Evolutionary conservation across 2,888 invertebrate genomes (phyloP).

Genomic region (Drosophila merina): DNA sequence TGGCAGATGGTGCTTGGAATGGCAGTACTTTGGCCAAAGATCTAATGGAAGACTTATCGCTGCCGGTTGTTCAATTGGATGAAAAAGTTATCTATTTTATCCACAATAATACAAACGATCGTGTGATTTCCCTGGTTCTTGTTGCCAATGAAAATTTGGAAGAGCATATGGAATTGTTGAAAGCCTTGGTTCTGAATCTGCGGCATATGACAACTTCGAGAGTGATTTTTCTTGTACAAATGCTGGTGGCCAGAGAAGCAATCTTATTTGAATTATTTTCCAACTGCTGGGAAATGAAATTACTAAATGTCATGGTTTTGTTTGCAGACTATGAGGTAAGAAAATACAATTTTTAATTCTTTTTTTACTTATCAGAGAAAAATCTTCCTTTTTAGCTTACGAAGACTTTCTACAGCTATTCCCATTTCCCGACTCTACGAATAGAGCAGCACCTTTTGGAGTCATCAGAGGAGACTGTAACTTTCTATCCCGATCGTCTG

Average conservation of each 20-base stretch:
- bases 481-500: slow-evolving; percentile 66
- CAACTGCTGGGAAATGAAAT: slow-evolving; percentile 61
- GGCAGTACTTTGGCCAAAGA: slow-evolving; percentile 9
- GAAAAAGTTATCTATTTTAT: slow-evolving; percentile 62
- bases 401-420: slow-evolving; percentile 64
- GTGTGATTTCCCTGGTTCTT: slow-evolving; percentile 62
- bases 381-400: slow-evolving; percentile 44
- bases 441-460: slow-evolving; percentile 51
- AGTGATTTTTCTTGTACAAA: slow-evolving; percentile 67
- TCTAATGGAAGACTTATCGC: slow-evolving; percentile 52
- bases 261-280: slow-evolving; percentile 59
- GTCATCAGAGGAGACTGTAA: not conserved
- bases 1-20: slow-evolving; percentile 5
- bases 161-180: slow-evolving; percentile 54
- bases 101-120: slow-evolving; percentile 48
- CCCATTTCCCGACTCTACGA: slow-evolving; percentile 66
- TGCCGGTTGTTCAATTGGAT: slow-evolving; percentile 67
- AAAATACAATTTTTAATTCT: not conserved
- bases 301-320: slow-evolving; percentile 73
- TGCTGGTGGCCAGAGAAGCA: slow-evolving; percentile 16
- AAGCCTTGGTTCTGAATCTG: slow-evolving; percentile 59
- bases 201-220: slow-evolving; percentile 66
- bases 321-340: slow-evolving; percentile 64
- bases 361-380: not conserved
- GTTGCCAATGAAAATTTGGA: slow-evolving; percentile 42